These are phyloP conservation scores for Helobdella robusta DNA, from an alignment of 2,888 invertebrate species.

Conservation along the genomic window DNA sequence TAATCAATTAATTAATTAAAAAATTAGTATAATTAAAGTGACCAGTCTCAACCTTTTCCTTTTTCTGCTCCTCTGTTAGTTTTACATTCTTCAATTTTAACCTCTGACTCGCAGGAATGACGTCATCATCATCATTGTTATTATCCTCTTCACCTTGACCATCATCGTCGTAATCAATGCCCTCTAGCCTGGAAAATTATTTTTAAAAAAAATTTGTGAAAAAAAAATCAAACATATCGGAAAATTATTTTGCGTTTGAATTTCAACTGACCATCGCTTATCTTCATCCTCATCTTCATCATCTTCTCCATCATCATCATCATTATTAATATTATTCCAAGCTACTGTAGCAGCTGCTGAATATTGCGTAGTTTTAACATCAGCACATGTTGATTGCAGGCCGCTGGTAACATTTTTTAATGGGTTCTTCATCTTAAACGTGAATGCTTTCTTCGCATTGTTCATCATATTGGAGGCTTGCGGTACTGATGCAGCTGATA, in stretches of 20 bases:
- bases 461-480: too few relatives aligned
- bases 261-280: too few relatives aligned
- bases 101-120: conserved; percentile 2
- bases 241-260: too few relatives aligned
- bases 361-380: too few relatives aligned
- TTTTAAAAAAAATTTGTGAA: too few relatives aligned
- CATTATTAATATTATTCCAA: neutral
- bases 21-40: too few relatives aligned
- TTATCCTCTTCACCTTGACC: neutral
- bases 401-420: neutral
- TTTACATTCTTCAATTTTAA: conserved; percentile 8
- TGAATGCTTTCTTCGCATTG: conserved; percentile 7
- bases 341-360: too few relatives aligned
- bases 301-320: neutral
- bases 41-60: conserved; percentile 15
- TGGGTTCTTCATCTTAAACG: neutral
- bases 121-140: conserved; percentile 3
- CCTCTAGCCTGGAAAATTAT: too few relatives aligned
- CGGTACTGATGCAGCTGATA: too few relatives aligned
- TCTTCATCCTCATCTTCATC: conserved; percentile 11
- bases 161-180: conserved; percentile 3
- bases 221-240: too few relatives aligned
- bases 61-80: conserved; percentile 8
- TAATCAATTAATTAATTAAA: too few relatives aligned
- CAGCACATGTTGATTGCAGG: too few relatives aligned